Evolutionary conservation across 37 sponge, comb jelly and placozoan genomes (phyloP), one percentile per base, ranked within the genome.

Genomic region (Geodia barretti): DNA sequence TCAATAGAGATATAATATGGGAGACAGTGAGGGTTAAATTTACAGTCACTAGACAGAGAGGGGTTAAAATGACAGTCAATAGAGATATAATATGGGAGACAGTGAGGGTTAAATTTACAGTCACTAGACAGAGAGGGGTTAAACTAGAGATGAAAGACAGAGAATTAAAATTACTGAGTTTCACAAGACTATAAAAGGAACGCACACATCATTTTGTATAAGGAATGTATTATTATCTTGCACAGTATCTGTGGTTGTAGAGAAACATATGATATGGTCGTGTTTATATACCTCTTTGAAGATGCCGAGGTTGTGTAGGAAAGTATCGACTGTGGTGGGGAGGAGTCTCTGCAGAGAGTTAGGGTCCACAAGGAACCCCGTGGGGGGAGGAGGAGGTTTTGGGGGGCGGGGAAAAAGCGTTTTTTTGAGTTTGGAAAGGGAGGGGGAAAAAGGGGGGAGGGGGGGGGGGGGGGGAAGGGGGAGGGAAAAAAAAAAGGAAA

Each of bases 251-350:
- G n/a, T n/a, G n/a, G n/a, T n/a, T n/a, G n/a, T n/a, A n/a, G n/a
- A n/a, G n/a, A n/a, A n/a, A n/a, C n/a, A n/a, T n/a, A n/a, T n/a
- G n/a, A n/a, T n/a, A n/a, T n/a, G n/a, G n/a, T n/a, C n/a, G n/a
- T n/a, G n/a, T n/a, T n/a, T n/a, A n/a, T n/a, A n/a, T n/a, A 80
- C 81, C 71, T 39, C 88, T 64, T 66, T 61, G 17, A 8, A 21
- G 42, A 88, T 75, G 71, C 72, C 72, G 64, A 88, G 82, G 70
- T 79, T 88, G 28, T 81, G 58, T 5, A 88, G 72, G 65, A 88
- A 81, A n/a, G 67, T 73, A 32, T 88, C 77, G 1, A 82, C 29
- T 32, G 88, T 29, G 3, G 71, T 60, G 36, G 66, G 82, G 1
- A 88, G 75, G 29, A 65, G 76, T 24, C 68, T 64, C 33, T 88